phyloP scores from a whole-genome alignment of 2,113 vertebrate species.

The Cololabis saira region DNA sequence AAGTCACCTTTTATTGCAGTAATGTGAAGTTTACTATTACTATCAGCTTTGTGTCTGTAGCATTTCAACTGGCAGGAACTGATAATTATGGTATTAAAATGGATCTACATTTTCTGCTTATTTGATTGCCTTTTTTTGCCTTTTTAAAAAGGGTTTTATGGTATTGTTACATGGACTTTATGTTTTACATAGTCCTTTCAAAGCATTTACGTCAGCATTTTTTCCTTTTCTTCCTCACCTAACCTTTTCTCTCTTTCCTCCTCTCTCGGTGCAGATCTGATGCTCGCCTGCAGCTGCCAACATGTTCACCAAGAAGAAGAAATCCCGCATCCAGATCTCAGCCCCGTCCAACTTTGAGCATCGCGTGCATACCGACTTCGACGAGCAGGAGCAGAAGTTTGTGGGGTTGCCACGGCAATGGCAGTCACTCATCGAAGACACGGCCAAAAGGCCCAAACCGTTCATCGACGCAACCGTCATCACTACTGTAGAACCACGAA shows the following conservation, averaged over 20 bases:
- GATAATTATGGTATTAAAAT: too few species aligned
- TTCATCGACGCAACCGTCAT: conserved; percentile 89
- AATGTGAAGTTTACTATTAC: too few species aligned
- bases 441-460: conserved; percentile 90
- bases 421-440: conserved; percentile 96
- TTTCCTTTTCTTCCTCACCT: background rate
- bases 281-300: conserved; percentile 59
- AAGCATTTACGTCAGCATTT: background rate
- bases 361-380: conserved; percentile 94
- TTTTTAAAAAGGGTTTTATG: too few species aligned
- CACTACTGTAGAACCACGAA: conserved; percentile 89
- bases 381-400: conserved; percentile 93
- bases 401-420: conserved; percentile 93
- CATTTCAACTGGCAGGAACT: too few species aligned
- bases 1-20: background rate
- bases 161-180: too few species aligned
- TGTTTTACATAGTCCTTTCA: too few species aligned
- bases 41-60: too few species aligned
- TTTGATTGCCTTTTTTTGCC: too few species aligned
- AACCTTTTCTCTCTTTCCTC: background rate
- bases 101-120: too few species aligned
- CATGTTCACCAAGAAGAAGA: conserved; percentile 96
- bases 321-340: conserved; percentile 93
- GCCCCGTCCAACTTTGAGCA: conserved; percentile 96
- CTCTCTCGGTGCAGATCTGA: conserved; percentile 68